Evolutionary conservation across 2,888 invertebrate species (phyloP).

Genomic region (Alviniconcha strummeri): DNA sequence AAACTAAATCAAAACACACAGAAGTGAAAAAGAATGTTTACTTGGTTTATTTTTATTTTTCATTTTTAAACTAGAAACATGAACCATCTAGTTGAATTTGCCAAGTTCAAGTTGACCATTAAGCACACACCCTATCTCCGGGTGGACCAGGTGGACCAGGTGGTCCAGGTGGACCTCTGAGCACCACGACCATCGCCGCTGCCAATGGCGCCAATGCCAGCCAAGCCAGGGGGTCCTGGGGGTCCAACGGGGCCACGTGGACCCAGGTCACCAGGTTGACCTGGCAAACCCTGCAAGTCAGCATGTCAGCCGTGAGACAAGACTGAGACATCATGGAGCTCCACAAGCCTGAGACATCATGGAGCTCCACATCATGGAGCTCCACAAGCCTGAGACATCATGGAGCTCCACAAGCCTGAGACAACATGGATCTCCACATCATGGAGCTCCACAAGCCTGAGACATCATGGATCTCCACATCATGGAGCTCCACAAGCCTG

Average conservation of each 20-base stretch:
- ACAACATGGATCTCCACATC: background rate
- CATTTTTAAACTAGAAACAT: no score
- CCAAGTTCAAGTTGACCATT: no score
- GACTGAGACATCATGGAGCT: background rate
- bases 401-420: background rate
- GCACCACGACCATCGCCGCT: conserved; percentile 3
- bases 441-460: background rate
- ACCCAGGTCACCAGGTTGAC: conserved; percentile 38
- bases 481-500: no score
- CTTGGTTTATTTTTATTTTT: no score
- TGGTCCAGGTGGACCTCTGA: conserved; percentile 39
- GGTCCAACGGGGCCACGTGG: conserved; percentile 42
- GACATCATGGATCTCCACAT: no score
- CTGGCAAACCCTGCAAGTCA: conserved; percentile 18
- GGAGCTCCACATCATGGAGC: background rate
- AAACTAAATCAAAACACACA: no score
- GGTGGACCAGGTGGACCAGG: conserved; percentile 48
- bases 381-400: background rate
- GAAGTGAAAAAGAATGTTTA: no score
- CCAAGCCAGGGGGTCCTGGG: conserved; percentile 42
- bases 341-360: background rate
- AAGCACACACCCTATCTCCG: conserved; percentile 31
- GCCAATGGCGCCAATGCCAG: conserved; percentile 5
- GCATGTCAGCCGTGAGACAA: background rate
- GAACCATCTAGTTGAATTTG: no score